Conservation (phyloP, 2,797 vertebrate genomes). For the Argentina silus region DNA sequence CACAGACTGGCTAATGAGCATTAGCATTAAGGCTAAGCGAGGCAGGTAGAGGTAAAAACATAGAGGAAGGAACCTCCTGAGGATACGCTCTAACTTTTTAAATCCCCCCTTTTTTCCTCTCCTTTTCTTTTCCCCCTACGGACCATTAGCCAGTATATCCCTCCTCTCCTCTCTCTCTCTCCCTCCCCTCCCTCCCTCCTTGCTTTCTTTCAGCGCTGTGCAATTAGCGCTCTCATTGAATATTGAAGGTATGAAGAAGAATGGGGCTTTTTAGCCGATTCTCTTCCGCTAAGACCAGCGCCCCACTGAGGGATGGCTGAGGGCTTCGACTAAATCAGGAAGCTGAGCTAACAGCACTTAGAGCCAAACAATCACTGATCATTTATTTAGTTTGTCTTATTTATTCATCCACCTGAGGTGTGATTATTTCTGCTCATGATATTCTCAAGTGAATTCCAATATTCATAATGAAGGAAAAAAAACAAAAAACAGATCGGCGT, state of each 20-base stretch:
- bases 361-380: slow-evolving; percentile 79
- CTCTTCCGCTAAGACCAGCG: slow-evolving; percentile 77
- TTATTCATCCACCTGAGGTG: slow-evolving; percentile 75
- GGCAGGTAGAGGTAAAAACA: slow-evolving; percentile 64
- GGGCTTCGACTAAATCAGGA: slow-evolving; percentile 78
- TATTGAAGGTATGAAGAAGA: slow-evolving; percentile 83
- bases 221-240: slow-evolving; percentile 83
- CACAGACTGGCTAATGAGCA: slow-evolving; percentile 83
- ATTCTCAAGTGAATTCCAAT: slow-evolving; percentile 61
- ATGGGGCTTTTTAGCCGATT: slow-evolving; percentile 80
- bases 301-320: slow-evolving; percentile 74
- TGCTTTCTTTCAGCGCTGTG: slow-evolving; percentile 68
- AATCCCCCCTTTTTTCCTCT: slow-evolving; percentile 51
- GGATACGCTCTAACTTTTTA: slow-evolving; percentile 78
- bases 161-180: slow-evolving; percentile 48
- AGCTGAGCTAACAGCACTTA: slow-evolving; percentile 74
- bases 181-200: slow-evolving; percentile 47
- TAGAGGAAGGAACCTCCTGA: slow-evolving; percentile 79
- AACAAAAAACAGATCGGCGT: slow-evolving; percentile 49
- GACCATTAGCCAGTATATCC: slow-evolving; percentile 76
- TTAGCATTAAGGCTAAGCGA: slow-evolving; percentile 75
- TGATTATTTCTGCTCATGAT: slow-evolving; percentile 69
- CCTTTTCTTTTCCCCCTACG: slow-evolving; percentile 56
- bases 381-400: slow-evolving; percentile 79
- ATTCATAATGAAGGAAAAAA: slow-evolving; percentile 25